Conservation (phyloP, 2,888 invertebrate species). For the Aleiodes leptofemur region DNA sequence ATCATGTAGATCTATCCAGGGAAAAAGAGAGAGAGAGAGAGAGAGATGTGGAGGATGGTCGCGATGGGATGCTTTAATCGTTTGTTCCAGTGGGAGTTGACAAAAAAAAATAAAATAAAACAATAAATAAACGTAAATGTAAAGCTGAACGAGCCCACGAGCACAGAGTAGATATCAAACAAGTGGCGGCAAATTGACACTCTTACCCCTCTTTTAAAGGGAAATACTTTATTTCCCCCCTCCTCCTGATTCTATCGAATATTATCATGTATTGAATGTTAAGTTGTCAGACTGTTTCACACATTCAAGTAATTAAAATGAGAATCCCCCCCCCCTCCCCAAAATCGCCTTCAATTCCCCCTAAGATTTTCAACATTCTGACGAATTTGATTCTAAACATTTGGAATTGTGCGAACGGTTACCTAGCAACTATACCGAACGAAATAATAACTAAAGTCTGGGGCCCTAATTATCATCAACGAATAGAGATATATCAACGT, state of each 20-base stretch:
- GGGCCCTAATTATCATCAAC: too few relatives aligned
- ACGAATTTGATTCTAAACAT: too few relatives aligned
- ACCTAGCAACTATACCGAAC: too few relatives aligned
- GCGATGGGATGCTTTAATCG: conserved; percentile 45
- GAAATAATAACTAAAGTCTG: too few relatives aligned
- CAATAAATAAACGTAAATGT: conserved; percentile 19
- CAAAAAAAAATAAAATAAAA: conserved; percentile 23
- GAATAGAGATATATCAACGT: too few relatives aligned
- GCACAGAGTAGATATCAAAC: conserved; percentile 32
- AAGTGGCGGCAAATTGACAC: conserved; percentile 32
- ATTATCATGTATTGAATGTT: too few relatives aligned
- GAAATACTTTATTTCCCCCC: background rate
- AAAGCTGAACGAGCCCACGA: conserved; percentile 9
- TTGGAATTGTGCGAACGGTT: too few relatives aligned
- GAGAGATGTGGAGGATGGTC: background rate
- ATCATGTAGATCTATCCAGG: conserved; percentile 33
- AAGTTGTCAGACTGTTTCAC: too few relatives aligned
- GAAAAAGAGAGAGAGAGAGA: background rate
- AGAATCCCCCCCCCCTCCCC: too few relatives aligned
- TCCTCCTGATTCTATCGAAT: background rate
- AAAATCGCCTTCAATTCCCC: too few relatives aligned
- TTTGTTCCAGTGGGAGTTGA: conserved; percentile 40
- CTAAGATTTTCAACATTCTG: too few relatives aligned
- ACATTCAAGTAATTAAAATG: too few relatives aligned
- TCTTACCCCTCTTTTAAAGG: conserved; percentile 4